Conservation (phyloP, 2,888 invertebrate species). For the Tenodera sinensis region DNA sequence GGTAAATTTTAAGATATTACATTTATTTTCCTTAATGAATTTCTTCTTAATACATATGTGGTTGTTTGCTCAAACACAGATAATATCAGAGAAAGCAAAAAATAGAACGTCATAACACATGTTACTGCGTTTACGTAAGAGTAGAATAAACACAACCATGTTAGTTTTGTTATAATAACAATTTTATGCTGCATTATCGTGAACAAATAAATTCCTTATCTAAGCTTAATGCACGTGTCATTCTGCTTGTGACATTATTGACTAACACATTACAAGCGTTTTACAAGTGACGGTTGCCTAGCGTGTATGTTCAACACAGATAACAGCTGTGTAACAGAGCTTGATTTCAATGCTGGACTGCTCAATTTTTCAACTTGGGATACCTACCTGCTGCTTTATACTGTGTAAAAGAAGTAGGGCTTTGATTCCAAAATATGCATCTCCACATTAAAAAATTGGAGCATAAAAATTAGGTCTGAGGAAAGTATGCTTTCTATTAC, state of each 20-base stretch:
- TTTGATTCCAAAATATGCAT: no score
- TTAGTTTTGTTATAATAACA: background rate
- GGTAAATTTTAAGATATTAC: no score
- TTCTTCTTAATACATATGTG: no score
- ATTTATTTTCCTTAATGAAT: no score
- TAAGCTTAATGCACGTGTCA: constrained; percentile 2
- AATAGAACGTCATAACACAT: background rate
- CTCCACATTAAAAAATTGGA: no score
- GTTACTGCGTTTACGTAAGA: background rate
- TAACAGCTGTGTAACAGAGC: background rate
- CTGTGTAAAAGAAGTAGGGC: no score
- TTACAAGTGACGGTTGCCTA: background rate
- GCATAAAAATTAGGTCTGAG: no score
- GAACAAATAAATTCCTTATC: background rate
- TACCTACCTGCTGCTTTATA: no score
- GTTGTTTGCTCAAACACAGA: no score
- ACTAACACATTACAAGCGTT: background rate
- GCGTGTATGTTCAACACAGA: background rate
- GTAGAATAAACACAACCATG: background rate
- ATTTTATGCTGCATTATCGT: background rate
- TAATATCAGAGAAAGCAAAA: background rate
- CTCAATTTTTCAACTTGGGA: no score
- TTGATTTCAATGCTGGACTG: no score
- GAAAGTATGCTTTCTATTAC: no score
- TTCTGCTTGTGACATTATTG: constrained; percentile 7